Conservation (phyloP, 2,888 invertebrate genomes). For the Cepaea hortensis region DNA sequence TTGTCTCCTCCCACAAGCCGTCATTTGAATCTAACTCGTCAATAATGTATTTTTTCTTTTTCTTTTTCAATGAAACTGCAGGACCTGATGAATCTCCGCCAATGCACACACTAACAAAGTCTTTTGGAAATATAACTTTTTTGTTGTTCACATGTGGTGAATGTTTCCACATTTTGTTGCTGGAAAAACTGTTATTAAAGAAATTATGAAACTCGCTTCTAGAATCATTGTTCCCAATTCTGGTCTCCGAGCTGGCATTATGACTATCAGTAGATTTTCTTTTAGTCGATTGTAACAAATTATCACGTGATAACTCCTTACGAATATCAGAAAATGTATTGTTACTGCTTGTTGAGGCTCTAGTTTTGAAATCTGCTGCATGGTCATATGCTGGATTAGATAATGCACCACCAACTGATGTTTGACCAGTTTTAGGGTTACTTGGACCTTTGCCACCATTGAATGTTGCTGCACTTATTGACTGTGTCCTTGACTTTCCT, state of each 20-base stretch:
- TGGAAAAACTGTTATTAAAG: not conserved
- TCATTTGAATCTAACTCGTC: conserved; percentile 46
- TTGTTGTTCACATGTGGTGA: not conserved
- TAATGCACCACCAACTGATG: not conserved
- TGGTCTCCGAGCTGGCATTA: not conserved
- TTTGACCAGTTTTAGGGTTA: not conserved
- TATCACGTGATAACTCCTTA: not conserved
- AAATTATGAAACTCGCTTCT: not conserved
- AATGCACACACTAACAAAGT: conserved; percentile 41
- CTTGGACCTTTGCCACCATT: not conserved
- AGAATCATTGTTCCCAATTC: not conserved
- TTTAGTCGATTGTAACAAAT: too few species aligned
- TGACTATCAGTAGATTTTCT: not conserved
- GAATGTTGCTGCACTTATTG: not conserved
- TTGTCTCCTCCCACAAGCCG: conserved; percentile 31
- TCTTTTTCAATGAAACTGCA: not conserved
- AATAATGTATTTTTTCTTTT: conserved; percentile 28
- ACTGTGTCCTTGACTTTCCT: not conserved
- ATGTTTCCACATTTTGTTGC: not conserved
- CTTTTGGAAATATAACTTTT: conserved; percentile 15
- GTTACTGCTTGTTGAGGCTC: not conserved
- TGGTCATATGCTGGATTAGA: not conserved
- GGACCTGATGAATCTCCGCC: not conserved
- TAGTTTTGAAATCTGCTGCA: not conserved
- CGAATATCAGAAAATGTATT: not conserved